These are phyloP conservation scores for Dinoponera quadriceps DNA, from an alignment of 1,140 invertebrate genomes.

Conservation along the genomic window DNA sequence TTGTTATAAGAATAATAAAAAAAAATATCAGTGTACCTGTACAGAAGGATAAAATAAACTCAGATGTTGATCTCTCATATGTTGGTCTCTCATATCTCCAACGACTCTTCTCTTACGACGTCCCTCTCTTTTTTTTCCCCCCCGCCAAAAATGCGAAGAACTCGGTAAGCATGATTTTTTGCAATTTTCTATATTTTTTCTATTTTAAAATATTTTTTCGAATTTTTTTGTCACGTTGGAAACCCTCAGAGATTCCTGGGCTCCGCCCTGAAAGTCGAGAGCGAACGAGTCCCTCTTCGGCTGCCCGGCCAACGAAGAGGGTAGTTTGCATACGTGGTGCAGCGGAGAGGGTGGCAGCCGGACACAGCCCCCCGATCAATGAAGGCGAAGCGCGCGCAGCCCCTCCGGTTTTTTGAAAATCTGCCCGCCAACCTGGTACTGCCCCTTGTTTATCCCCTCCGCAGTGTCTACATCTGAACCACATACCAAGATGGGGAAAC, in stretches of 20 bases:
- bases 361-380: conserved; percentile 81
- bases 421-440: conserved; percentile 79
- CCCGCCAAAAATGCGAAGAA: background rate
- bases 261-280: conserved; percentile 82
- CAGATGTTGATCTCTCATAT: conserved; percentile 59
- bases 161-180: conserved; percentile 50
- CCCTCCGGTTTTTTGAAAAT: conserved; percentile 82
- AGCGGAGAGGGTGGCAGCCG: conserved; percentile 72
- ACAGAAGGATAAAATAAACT: conserved; percentile 27
- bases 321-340: conserved; percentile 69
- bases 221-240: conserved; percentile 22
- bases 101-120: conserved; percentile 53
- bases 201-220: conserved; percentile 30
- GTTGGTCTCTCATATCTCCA: too few relatives aligned
- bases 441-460: conserved; percentile 67
- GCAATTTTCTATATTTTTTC: conserved; percentile 66
- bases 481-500: conserved; percentile 77
- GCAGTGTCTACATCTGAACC: conserved; percentile 73
- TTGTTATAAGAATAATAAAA: background rate
- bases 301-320: conserved; percentile 71
- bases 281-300: conserved; percentile 74
- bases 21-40: background rate
- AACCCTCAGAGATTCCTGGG: conserved; percentile 76
- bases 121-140: conserved; percentile 55
- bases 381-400: conserved; percentile 83